phyloP scores from a whole-genome alignment of 2,113 vertebrate species.

The Cepphus grylle region DNA sequence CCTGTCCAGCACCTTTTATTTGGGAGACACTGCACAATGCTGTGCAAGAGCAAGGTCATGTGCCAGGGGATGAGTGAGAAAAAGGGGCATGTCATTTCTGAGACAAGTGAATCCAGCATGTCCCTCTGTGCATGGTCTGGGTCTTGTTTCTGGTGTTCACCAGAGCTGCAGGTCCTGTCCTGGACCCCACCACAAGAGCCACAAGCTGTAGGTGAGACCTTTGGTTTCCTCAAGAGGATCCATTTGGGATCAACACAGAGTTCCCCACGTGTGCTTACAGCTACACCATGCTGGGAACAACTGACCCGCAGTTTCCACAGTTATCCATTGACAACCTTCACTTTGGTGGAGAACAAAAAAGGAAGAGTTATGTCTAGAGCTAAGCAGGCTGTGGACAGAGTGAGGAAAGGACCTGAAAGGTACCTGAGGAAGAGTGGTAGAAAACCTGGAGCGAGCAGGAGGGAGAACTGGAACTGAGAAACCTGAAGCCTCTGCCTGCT shows the following conservation, averaged over 20 bases:
- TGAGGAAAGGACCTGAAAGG: not conserved
- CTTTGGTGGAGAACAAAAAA: not conserved
- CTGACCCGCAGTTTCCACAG: fast-evolving
- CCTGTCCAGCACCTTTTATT: not conserved
- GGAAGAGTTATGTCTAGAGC: not conserved
- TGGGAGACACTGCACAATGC: not conserved
- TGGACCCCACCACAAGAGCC: not conserved
- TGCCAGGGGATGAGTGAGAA: not conserved
- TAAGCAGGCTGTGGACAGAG: not conserved
- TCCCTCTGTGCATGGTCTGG: not conserved
- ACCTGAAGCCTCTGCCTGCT: fast-evolving
- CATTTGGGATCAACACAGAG: not conserved
- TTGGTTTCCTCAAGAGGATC: not conserved
- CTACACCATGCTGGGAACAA: not conserved
- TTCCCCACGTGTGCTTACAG: fast-evolving
- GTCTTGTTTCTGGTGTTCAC: not conserved
- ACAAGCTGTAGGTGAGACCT: not conserved
- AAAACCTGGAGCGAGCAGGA: not conserved
- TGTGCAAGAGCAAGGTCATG: not conserved
- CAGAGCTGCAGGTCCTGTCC: not conserved
- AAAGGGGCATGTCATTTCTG: not conserved
- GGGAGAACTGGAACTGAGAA: not conserved
- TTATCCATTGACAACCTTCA: not conserved
- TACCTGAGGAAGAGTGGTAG: not conserved
- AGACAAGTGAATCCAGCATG: not conserved